Evolutionary conservation across 1,140 invertebrate genomes (phyloP), one percentile per base, ranked within the genome.

Genomic region (Gryon sp.): DNA sequence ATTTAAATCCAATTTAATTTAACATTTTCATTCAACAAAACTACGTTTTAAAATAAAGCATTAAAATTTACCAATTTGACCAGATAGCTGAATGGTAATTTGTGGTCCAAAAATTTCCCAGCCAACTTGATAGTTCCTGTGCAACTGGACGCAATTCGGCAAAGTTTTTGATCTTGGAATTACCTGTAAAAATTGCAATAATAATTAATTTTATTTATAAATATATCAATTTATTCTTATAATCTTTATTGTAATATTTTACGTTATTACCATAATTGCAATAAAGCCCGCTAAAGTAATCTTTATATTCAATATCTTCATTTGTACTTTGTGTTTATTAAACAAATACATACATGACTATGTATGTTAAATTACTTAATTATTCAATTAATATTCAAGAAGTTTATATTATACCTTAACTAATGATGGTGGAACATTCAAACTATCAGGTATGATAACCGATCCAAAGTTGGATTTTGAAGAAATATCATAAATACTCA

Each of bases 71-170:
- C 92, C 87, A 63, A 94, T 91, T 89, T 94, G 92, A n/a, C 93
- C 96, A n/a, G 93, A 92, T 4, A 98, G 86, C 86, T 97, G 93
- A 52, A 98, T 92, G 0, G 95, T 97, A 41, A 98, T 93, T 83
- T 95, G 93, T n/a, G 93, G 94, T 0, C 96, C 95, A 83, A 96
- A 95, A 2, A 97, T 92, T 83, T 97, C 95, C 96, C 96, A 98
- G 6, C 93, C 93, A 2, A 97, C 90, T 90, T 96, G 95, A 50
- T 94, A 88, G 78, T 95, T 91, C 84, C 93, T 93, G 84, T 97
- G 96, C 4, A 97, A 90, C 86, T 96, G 95, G 74, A 94, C 85
- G 85, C 96, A 97, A 85, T 97, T 96, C 41, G 95, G 95, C 50
- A 97, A 87, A 15, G 91, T 85, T 73, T 91, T 89, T 63, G 88